Conservation (phyloP, 2,797 vertebrate genomes). For the Coreius guichenoti region DNA sequence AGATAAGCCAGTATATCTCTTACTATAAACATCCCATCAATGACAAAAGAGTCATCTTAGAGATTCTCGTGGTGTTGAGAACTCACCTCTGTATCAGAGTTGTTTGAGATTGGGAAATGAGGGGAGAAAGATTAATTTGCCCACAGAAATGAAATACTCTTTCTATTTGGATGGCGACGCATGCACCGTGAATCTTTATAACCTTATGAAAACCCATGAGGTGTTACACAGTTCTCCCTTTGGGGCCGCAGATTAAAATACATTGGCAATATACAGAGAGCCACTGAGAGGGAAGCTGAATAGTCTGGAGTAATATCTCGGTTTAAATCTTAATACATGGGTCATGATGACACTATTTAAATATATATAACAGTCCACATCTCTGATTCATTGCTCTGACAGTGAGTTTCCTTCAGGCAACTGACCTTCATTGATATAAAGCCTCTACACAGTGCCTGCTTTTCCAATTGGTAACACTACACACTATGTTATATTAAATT, state of each 20-base stretch:
- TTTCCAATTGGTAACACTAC: not conserved
- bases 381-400: slow-evolving; percentile 33
- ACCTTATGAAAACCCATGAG: slow-evolving; percentile 55
- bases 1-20: not conserved
- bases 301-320: slow-evolving; percentile 33
- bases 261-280: slow-evolving; percentile 40
- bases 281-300: slow-evolving; percentile 23
- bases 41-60: slow-evolving; percentile 34
- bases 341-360: slow-evolving; percentile 27
- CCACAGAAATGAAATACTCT: slow-evolving; percentile 48
- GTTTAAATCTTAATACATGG: slow-evolving; percentile 47
- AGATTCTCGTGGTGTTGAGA: slow-evolving; percentile 19
- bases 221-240: slow-evolving; percentile 42
- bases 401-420: slow-evolving; percentile 21
- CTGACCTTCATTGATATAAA: slow-evolving; percentile 31
- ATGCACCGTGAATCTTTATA: slow-evolving; percentile 54
- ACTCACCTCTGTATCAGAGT: slow-evolving; percentile 20
- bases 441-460: not conserved
- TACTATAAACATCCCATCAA: slow-evolving; percentile 11
- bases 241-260: slow-evolving; percentile 45
- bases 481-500: not conserved
- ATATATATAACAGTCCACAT: slow-evolving; percentile 31
- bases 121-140: slow-evolving; percentile 33
- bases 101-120: slow-evolving; percentile 44
- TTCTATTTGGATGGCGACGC: slow-evolving; percentile 41